These are phyloP conservation scores for Bellardia pandia DNA, from an alignment of 2,888 invertebrate genomes.

Conservation along the genomic window DNA sequence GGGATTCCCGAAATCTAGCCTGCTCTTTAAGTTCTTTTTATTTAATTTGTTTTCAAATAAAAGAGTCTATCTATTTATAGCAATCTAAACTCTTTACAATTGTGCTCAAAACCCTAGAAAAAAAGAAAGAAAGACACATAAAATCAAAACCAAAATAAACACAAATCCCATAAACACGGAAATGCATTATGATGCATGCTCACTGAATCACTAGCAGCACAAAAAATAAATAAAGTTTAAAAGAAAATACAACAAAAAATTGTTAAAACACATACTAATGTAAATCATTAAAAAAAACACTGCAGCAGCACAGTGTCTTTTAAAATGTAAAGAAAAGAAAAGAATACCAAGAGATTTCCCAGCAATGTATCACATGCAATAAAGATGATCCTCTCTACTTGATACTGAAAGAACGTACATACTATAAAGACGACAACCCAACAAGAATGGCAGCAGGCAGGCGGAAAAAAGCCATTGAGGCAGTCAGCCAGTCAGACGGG, in stretches of 20 bases:
- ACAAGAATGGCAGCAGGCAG: constrained; percentile 72
- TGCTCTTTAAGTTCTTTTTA: constrained; percentile 9
- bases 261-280: constrained; percentile 35
- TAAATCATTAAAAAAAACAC: constrained; percentile 29
- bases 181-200: constrained; percentile 64
- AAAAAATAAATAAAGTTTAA: constrained; percentile 40
- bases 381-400: constrained; percentile 65
- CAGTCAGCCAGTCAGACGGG: constrained; percentile 73
- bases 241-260: constrained; percentile 50
- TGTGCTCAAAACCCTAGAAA: constrained; percentile 26
- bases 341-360: constrained; percentile 78
- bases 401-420: constrained; percentile 54
- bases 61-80: constrained; percentile 56
- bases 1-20: background rate
- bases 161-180: constrained; percentile 67
- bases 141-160: constrained; percentile 48
- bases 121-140: background rate
- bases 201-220: constrained; percentile 65
- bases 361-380: constrained; percentile 74
- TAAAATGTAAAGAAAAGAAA: constrained; percentile 43
- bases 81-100: constrained; percentile 29
- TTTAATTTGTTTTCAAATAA: background rate
- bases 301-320: constrained; percentile 40
- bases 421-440: constrained; percentile 54
- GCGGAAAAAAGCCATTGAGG: constrained; percentile 74